Conservation (phyloP, 1,140 invertebrate species). For the Dolichoris vasculosae region DNA sequence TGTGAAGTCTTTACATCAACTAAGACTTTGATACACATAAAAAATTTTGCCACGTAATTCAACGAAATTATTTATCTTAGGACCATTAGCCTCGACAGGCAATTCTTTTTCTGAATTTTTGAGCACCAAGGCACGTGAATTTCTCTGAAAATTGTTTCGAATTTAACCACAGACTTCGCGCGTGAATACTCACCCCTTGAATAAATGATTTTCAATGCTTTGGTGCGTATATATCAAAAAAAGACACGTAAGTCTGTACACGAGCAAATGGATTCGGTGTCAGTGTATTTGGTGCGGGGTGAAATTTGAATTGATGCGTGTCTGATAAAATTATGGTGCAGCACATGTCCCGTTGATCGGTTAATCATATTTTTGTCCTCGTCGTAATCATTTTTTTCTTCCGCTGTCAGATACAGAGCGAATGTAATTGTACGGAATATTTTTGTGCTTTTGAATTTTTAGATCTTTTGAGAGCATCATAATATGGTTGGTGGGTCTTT, state of each 20-base stretch:
- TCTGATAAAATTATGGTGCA: slow-evolving; percentile 5
- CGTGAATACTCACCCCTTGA: background rate
- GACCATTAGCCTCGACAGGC: background rate
- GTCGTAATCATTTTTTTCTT: background rate
- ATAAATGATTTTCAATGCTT: slow-evolving; percentile 35
- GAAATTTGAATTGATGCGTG: no score
- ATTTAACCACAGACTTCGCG: background rate
- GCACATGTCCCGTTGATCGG: background rate
- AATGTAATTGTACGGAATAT: no score
- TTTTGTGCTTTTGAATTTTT: no score
- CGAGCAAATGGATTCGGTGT: background rate
- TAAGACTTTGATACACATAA: no score
- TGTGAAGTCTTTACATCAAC: no score
- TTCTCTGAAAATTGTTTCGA: slow-evolving; percentile 12
- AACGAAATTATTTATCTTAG: slow-evolving; percentile 9
- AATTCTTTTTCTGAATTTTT: background rate
- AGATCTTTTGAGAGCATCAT: no score
- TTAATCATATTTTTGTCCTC: background rate
- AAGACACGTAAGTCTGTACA: slow-evolving; percentile 28
- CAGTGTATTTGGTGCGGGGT: no score
- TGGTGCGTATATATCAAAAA: background rate
- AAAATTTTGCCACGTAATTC: background rate
- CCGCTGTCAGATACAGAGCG: no score
- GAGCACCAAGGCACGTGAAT: background rate
- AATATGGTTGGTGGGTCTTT: no score